phyloP scores from a whole-genome alignment of 2,888 invertebrate genomes.

The Apotomis betuletana region DNA sequence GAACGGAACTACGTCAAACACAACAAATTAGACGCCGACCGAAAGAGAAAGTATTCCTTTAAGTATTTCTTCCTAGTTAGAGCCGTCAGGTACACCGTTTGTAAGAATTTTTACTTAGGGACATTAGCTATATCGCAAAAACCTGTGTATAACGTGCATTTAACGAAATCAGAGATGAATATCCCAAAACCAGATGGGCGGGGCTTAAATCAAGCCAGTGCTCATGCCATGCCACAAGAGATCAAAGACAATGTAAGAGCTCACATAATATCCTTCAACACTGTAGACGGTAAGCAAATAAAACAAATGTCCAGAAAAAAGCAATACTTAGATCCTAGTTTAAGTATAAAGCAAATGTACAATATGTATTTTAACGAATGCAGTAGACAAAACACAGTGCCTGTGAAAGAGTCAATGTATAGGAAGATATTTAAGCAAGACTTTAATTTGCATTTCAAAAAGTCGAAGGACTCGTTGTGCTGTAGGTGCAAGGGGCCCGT shows the following conservation, averaged over 20 bases:
- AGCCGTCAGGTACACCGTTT: conserved; percentile 67
- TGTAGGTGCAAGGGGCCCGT: conserved; percentile 70
- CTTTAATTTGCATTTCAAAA: conserved; percentile 72
- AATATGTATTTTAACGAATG: conserved; percentile 68
- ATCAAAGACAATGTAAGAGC: conserved; percentile 69
- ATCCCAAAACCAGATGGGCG: conserved; percentile 76
- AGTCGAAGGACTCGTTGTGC: conserved; percentile 67
- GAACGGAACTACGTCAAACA: conserved; percentile 67
- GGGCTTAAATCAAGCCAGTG: conserved; percentile 67
- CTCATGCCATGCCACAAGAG: conserved; percentile 66
- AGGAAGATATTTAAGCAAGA: conserved; percentile 75
- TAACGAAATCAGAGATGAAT: conserved; percentile 73
- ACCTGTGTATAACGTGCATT: conserved; percentile 77
- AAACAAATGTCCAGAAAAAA: conserved; percentile 69
- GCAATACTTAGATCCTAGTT: conserved; percentile 65
- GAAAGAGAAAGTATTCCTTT: conserved; percentile 69
- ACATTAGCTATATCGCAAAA: conserved; percentile 77
- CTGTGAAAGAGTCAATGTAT: conserved; percentile 77
- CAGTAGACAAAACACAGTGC: conserved; percentile 56
- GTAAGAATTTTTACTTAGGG: conserved; percentile 77
- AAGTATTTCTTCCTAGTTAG: conserved; percentile 74
- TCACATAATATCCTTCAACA: conserved; percentile 68
- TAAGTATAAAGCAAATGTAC: conserved; percentile 74
- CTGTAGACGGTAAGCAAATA: conserved; percentile 66
- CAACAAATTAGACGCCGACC: conserved; percentile 52